phyloP scores from a whole-genome alignment of 2,888 invertebrate species.

The Cordilura impudica region DNA sequence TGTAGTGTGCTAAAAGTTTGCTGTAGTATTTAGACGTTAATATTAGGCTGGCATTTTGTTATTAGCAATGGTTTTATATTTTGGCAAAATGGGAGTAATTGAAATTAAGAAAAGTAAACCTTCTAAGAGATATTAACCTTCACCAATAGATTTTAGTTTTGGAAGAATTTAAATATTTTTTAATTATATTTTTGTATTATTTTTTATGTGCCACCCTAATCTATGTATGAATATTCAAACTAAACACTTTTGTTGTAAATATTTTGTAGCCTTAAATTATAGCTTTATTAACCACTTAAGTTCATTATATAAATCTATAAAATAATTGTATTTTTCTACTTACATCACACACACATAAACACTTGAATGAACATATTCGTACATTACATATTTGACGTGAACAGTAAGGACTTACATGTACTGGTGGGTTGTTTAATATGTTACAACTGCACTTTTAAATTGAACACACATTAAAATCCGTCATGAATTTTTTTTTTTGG shows the following conservation, averaged over 20 bases:
- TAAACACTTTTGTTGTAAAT: slow-evolving; percentile 37
- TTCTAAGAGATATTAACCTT: too few species aligned
- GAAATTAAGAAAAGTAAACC: too few species aligned
- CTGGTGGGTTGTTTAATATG: background rate
- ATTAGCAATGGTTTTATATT: too few species aligned
- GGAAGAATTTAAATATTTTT: too few species aligned
- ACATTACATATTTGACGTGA: background rate
- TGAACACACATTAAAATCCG: too few species aligned
- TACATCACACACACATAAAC: too few species aligned
- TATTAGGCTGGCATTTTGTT: background rate
- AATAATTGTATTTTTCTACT: slow-evolving; percentile 38
- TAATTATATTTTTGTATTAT: slow-evolving; percentile 12
- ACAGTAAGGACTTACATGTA: background rate
- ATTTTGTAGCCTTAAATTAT: slow-evolving; percentile 47
- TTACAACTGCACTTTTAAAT: too few species aligned
- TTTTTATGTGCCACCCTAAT: background rate
- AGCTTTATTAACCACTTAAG: slow-evolving; percentile 59
- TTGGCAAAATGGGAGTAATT: too few species aligned
- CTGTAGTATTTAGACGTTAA: background rate
- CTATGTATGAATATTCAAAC: slow-evolving; percentile 14
- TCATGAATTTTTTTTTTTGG: too few species aligned
- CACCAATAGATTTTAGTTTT: too few species aligned
- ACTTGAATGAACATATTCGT: background rate
- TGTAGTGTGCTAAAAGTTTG: background rate
- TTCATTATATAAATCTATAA: slow-evolving; percentile 55